Percentiles rank a stretch among this genome's conserved stretches.
These are phyloP conservation scores for Spinus olivaceus DNA, from an alignment of 2,797 vertebrate genomes.

Conservation along the genomic window DNA sequence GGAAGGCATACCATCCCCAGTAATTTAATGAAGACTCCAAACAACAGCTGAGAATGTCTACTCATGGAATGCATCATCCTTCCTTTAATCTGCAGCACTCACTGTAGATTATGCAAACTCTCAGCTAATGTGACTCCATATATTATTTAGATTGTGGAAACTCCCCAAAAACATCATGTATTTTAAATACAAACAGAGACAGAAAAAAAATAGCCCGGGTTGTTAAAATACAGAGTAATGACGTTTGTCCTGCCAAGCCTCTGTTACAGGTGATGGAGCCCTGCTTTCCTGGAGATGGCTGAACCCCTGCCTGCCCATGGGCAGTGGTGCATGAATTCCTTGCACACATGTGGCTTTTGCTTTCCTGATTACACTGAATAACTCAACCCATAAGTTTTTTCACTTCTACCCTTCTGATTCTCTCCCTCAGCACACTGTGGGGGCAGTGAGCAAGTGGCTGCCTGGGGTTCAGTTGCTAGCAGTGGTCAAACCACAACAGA, in stretches of 20 bases:
- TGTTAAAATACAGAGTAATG: neutral
- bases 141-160: neutral
- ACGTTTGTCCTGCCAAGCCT: neutral
- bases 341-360: neutral
- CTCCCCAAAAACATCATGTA: neutral
- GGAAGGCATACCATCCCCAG: neutral
- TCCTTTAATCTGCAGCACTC: neutral
- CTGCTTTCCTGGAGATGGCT: neutral
- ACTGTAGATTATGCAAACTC: neutral
- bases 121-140: neutral
- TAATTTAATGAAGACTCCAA: slow-evolving; percentile 20
- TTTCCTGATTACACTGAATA: neutral
- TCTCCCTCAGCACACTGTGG: neutral
- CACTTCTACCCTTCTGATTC: neutral
- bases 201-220: neutral
- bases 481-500: neutral
- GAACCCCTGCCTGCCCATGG: neutral
- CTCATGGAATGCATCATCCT: neutral
- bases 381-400: neutral
- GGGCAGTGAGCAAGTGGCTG: neutral
- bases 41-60: neutral
- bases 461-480: neutral
- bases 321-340: neutral
- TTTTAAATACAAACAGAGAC: neutral
- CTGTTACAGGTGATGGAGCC: neutral